These are phyloP conservation scores for Phalloptychus januarius DNA, from an alignment of 2,797 vertebrate genomes.

Conservation along the genomic window DNA sequence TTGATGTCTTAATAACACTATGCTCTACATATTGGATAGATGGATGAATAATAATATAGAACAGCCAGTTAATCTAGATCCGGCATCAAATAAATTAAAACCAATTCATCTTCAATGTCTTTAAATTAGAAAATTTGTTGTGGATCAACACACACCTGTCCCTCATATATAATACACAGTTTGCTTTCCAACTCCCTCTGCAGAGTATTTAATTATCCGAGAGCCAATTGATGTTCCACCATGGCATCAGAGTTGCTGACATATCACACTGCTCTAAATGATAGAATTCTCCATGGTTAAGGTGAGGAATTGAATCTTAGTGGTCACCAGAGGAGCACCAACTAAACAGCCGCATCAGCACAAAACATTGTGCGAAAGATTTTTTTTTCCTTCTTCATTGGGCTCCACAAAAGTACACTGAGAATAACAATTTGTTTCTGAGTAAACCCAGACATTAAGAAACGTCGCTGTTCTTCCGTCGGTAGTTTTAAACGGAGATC, in stretches of 20 bases:
- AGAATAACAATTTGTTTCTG: background rate
- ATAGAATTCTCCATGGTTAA: constrained; percentile 34
- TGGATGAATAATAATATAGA: background rate
- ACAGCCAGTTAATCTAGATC: background rate
- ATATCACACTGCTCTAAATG: constrained; percentile 38
- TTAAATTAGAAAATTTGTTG: constrained; percentile 13
- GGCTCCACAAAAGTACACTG: background rate
- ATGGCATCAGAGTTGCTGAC: constrained; percentile 49
- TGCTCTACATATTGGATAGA: background rate
- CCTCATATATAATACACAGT: constrained; percentile 26
- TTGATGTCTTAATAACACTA: background rate
- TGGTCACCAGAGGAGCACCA: constrained; percentile 33
- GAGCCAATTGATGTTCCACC: constrained; percentile 37
- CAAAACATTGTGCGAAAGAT: constrained; percentile 10
- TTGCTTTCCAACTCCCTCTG: constrained; percentile 35
- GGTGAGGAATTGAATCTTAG: constrained; percentile 29
- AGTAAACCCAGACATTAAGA: background rate
- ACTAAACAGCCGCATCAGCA: constrained; percentile 30
- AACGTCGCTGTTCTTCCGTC: background rate
- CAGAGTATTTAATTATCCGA: constrained; percentile 62
- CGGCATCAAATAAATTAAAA: background rate
- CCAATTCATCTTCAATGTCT: constrained; percentile 23
- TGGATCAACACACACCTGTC: constrained; percentile 35
- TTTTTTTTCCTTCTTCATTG: background rate
- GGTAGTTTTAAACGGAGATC: background rate